A percentile compares a stretch with the other conserved stretches of the same genome.
phyloP scores from a whole-genome alignment of 1,140 invertebrate species.

The Oncopodura yosiiana region DNA sequence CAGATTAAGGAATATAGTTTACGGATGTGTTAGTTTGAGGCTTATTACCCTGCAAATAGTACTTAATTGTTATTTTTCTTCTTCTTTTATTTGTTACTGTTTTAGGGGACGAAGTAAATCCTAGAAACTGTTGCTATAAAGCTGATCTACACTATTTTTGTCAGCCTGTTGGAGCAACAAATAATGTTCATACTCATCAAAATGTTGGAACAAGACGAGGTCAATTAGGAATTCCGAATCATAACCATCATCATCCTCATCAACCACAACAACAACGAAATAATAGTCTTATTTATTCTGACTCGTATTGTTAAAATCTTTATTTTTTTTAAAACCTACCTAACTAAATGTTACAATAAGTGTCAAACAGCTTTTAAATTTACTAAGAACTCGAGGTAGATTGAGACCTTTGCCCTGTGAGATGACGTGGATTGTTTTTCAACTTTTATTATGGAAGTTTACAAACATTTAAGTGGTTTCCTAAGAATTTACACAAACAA shows the following conservation, averaged over 20 bases:
- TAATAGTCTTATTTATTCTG: not conserved
- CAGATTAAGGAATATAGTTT: too few species aligned
- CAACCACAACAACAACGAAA: conserved; percentile 3
- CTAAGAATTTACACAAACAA: too few species aligned
- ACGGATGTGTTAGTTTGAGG: too few species aligned
- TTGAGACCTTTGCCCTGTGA: too few species aligned
- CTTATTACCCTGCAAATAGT: conserved; percentile 5
- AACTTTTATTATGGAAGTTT: too few species aligned
- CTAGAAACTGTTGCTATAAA: conserved; percentile 5
- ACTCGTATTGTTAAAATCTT: conserved; percentile 15
- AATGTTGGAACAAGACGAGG: not conserved
- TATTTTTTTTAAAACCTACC: too few species aligned
- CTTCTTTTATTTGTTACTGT: conserved; percentile 6
- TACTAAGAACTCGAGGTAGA: too few species aligned
- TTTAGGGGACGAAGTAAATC: conserved; percentile 6
- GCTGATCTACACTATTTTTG: conserved; percentile 9
- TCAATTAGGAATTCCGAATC: not conserved
- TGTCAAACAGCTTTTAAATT: too few species aligned
- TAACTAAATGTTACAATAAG: too few species aligned
- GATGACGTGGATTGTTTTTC: too few species aligned
- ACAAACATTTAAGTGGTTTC: too few species aligned
- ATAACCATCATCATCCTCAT: not conserved
- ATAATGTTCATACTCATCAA: not conserved
- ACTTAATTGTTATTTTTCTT: not conserved
- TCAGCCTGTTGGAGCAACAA: not conserved